Evolutionary conservation across 2,888 invertebrate genomes (phyloP).

Genomic region (Alentia gelatinosa): DNA sequence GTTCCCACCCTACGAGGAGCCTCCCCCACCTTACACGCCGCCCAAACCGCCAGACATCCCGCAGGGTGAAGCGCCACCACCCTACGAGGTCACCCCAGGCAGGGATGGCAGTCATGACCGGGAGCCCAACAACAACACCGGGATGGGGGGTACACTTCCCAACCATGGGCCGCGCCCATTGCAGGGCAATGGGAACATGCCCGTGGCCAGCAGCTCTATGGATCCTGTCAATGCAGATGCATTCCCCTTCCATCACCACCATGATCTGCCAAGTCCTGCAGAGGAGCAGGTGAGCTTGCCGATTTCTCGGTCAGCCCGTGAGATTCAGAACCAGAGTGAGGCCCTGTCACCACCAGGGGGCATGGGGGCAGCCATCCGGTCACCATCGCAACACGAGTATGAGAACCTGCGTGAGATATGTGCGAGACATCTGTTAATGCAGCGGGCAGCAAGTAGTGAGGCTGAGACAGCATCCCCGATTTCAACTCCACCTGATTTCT

Average conservation of each 20-base stretch:
- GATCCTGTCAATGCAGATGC: not conserved
- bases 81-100: constrained; percentile 66
- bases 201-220: constrained; percentile 8
- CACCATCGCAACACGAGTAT: not conserved
- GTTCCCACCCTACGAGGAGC: constrained; percentile 78
- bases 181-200: constrained; percentile 23
- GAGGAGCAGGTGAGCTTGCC: not conserved
- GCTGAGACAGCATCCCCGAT: constrained; percentile 19
- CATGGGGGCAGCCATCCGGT: not conserved
- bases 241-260: not conserved
- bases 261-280: not conserved
- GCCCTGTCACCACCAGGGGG: constrained; percentile 11
- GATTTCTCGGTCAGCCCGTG: constrained; percentile 25
- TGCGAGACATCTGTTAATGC: not conserved
- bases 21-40: constrained; percentile 79
- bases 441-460: not conserved
- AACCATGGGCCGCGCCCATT: constrained; percentile 37
- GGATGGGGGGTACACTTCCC: not conserved
- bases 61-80: constrained; percentile 76
- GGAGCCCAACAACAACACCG: not conserved
- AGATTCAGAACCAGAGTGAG: not conserved
- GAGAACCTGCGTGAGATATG: constrained; percentile 8
- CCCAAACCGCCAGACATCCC: constrained; percentile 74
- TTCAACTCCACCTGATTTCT: constrained; percentile 29
- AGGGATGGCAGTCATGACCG: constrained; percentile 2